Conservation (phyloP, 2,888 invertebrate genomes). For the Endotricha flammealis region DNA sequence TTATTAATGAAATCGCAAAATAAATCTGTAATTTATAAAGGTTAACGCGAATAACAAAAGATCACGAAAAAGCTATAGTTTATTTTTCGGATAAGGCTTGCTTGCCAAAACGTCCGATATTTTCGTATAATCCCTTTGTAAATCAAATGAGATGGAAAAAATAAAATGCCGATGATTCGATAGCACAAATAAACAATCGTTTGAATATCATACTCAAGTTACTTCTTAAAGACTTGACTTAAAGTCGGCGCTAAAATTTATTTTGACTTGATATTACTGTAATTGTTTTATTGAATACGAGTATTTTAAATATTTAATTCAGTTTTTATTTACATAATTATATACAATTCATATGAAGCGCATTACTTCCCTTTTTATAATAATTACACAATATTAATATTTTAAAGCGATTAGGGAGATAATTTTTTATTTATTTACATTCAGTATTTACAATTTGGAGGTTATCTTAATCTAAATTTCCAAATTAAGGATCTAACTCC, state of each 20-base stretch:
- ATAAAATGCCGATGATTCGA: too few relatives aligned
- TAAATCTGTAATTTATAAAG: background rate
- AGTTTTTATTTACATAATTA: constrained; percentile 22
- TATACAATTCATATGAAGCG: constrained; percentile 45
- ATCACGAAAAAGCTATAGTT: background rate
- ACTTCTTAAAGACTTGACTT: too few relatives aligned
- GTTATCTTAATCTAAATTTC: too few relatives aligned
- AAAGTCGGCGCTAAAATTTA: too few relatives aligned
- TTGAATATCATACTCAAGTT: too few relatives aligned
- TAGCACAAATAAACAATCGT: too few relatives aligned
- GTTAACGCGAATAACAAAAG: background rate
- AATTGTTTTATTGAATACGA: constrained; percentile 9
- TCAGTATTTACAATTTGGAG: too few relatives aligned
- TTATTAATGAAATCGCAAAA: background rate
- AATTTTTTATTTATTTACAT: too few relatives aligned
- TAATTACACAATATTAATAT: too few relatives aligned
- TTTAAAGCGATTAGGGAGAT: too few relatives aligned
- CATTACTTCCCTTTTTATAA: constrained; percentile 41
- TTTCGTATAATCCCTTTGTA: background rate
- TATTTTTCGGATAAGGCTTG: background rate
- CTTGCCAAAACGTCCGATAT: background rate
- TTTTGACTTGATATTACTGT: background rate
- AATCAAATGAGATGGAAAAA: constrained; percentile 4
- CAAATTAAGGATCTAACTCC: too few relatives aligned
- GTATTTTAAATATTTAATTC: constrained; percentile 23